Evolutionary conservation across 2,888 invertebrate genomes (phyloP).

Genomic region (Synergus gifuensis): DNA sequence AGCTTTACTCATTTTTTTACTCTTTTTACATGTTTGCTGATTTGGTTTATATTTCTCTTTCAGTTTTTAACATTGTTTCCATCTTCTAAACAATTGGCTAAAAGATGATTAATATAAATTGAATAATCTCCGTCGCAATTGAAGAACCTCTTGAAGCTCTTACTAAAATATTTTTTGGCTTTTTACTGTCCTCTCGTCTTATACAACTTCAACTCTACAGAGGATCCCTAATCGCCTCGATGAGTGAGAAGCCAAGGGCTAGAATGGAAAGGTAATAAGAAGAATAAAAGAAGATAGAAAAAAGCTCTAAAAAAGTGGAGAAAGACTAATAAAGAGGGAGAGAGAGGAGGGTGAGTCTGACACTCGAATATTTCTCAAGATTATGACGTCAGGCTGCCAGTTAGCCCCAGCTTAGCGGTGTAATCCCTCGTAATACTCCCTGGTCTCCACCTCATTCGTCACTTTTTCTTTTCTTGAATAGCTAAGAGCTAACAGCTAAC

Average conservation of each 20-base stretch:
- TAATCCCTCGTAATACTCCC: conserved; percentile 75
- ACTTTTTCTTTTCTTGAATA: conserved; percentile 44
- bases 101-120: not conserved
- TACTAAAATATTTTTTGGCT: conserved; percentile 33
- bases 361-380: conserved; percentile 75
- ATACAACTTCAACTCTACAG: conserved; percentile 48
- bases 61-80: conserved; percentile 48
- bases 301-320: conserved; percentile 41
- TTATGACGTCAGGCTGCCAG: conserved; percentile 77
- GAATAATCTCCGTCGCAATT: not conserved
- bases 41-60: conserved; percentile 48
- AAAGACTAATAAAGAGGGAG: conserved; percentile 47
- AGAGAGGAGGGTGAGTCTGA: conserved; percentile 55
- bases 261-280: conserved; percentile 34
- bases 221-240: conserved; percentile 46
- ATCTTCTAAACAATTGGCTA: too few species aligned
- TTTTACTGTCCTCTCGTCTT: conserved; percentile 28
- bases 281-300: conserved; percentile 43
- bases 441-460: conserved; percentile 53
- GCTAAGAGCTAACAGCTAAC: conserved; percentile 22
- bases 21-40: conserved; percentile 44
- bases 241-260: conserved; percentile 46
- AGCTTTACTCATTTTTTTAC: conserved; percentile 47
- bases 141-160: not conserved
- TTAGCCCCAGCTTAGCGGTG: conserved; percentile 75